These are phyloP conservation scores for Tamandua tetradactyla DNA, from an alignment of 2,797 vertebrate species.

Conservation along the genomic window DNA sequence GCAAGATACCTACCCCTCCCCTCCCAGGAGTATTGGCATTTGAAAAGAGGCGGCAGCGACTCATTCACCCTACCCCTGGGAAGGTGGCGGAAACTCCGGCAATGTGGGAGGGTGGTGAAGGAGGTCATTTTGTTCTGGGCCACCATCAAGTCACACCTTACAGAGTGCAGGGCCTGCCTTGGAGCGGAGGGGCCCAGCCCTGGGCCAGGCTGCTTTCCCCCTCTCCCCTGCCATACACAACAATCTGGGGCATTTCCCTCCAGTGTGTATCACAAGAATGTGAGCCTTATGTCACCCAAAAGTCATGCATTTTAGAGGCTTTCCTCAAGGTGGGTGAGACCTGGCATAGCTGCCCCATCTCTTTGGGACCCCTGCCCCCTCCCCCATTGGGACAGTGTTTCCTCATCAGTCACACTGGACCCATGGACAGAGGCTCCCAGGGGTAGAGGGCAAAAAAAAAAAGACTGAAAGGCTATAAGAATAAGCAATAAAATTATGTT, in stretches of 20 bases:
- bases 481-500: background rate
- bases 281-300: background rate
- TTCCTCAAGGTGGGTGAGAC: background rate
- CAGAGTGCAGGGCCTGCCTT: background rate
- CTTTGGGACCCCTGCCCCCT: too few species aligned
- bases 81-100: background rate
- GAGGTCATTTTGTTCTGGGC: background rate
- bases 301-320: background rate
- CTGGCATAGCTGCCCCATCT: background rate
- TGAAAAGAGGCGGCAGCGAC: constrained; percentile 40
- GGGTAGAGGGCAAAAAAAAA: background rate
- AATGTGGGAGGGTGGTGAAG: background rate
- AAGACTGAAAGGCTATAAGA: background rate
- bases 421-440: background rate
- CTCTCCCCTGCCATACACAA: background rate
- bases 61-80: constrained; percentile 22
- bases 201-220: background rate
- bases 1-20: background rate
- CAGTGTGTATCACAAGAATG: background rate
- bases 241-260: background rate
- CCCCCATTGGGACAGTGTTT: background rate
- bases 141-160: background rate
- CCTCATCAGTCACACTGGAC: background rate
- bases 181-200: background rate
- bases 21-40: constrained; percentile 35